Evolutionary conservation across 2,797 vertebrate genomes (phyloP), one percentile per base, ranked within the genome.

Genomic region (Sebastes umbrosus): DNA sequence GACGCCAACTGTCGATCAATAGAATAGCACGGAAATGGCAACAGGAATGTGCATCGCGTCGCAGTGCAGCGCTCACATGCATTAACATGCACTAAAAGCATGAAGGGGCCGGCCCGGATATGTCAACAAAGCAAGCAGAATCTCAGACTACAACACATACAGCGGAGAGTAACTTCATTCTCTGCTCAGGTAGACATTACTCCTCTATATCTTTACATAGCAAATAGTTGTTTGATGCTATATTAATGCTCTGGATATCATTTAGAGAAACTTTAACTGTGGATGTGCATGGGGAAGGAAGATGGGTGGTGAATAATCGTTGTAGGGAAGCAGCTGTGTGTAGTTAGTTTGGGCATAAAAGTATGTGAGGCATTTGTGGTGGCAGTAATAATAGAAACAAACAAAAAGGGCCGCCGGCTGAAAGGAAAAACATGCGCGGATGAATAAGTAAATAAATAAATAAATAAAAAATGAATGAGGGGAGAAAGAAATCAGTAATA

Each of bases 131-230:
- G 16, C 18, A 0, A 50, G 7, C 46, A 50, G 46, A 50, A 50
- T 0, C 46, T 50, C 46, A 20, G 16, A 50, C 46, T 50, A 20
- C 18, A 18, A 18, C 46, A 50, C 16, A 0, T 0, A 50, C 16
- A 50, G 46, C 0, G 8, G 18, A 50, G 46, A 50, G 46, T 20
- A 50, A 50, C 46, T 50, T 50, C 46, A 50, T 50, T 50, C 46
- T 50, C 46, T 50, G 46, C 46, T 50, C 46, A 18, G 46, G 46
- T 20, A 50, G 46, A 20, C 46, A 50, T 50, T 50, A 50, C 18
- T 20, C 18, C 8, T 50, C 0, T 50, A 0, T 50, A 50, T 50
- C 46, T 50, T 50, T 50, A 50, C 18, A 50, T 1, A 16, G 39
- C 39, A 43, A 43, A 16, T 46, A 50, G 46, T 50, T 50, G 46